phyloP scores from a whole-genome alignment of 1,140 invertebrate species.

The Eufriesea mexicana region DNA sequence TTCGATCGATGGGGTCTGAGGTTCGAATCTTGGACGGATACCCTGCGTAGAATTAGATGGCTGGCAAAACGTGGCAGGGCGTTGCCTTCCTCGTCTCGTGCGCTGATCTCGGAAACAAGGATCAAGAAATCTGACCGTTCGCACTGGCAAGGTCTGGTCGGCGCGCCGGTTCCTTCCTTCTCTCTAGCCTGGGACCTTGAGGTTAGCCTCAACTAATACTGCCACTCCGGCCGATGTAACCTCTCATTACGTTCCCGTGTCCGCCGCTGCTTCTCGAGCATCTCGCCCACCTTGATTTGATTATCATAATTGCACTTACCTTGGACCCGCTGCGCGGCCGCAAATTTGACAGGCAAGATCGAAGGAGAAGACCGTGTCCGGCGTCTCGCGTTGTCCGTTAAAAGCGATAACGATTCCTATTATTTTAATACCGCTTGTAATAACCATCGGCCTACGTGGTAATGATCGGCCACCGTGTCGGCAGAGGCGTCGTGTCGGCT shows the following conservation, averaged over 20 bases:
- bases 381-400: neutral
- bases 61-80: neutral
- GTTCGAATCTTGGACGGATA: too few relatives aligned
- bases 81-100: constrained; percentile 6
- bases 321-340: constrained; percentile 51
- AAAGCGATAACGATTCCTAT: constrained; percentile 43
- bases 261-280: constrained; percentile 62
- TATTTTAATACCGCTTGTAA: constrained; percentile 36
- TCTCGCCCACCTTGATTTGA: constrained; percentile 77
- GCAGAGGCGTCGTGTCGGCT: neutral
- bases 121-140: constrained; percentile 40
- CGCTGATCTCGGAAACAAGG: neutral
- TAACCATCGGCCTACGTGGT: constrained; percentile 14
- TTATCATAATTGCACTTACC: constrained; percentile 79
- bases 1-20: too few relatives aligned
- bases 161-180: constrained; percentile 20
- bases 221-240: constrained; percentile 73
- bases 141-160: neutral
- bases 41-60: too few relatives aligned
- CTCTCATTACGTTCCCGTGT: constrained; percentile 74
- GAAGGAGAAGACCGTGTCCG: neutral
- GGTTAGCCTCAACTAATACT: constrained; percentile 77
- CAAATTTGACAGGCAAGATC: constrained; percentile 66
- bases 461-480: constrained; percentile 40
- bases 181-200: constrained; percentile 70